phyloP scores from a whole-genome alignment of 2,113 vertebrate species.

The Scartelaos histophorus region DNA sequence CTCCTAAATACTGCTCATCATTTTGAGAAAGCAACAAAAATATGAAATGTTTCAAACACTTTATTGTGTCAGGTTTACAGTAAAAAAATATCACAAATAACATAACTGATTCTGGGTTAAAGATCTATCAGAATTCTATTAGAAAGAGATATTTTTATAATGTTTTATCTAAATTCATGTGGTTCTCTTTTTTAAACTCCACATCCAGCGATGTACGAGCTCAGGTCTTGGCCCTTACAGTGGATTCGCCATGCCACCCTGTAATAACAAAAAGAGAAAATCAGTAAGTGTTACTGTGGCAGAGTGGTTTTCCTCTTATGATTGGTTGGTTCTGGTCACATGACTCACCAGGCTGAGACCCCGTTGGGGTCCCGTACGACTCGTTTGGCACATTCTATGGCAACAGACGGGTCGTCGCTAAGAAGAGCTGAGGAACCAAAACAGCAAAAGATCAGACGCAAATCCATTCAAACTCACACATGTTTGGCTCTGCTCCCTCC shows the following conservation, averaged over 20 bases:
- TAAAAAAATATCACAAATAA: no score
- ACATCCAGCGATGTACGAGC: not conserved
- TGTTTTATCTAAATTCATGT: no score
- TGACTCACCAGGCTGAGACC: not conserved
- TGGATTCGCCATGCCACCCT: not conserved
- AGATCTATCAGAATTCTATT: no score
- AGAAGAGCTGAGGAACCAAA: not conserved
- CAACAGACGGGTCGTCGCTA: not conserved
- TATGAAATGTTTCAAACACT: no score
- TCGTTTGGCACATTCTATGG: not conserved
- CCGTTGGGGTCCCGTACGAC: not conserved
- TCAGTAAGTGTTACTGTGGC: no score
- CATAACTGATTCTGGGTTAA: no score
- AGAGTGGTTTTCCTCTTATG: not conserved
- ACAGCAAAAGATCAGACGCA: not conserved
- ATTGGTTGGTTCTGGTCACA: not conserved
- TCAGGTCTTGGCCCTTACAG: not conserved
- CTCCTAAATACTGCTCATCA: no score
- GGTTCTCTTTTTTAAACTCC: not conserved
- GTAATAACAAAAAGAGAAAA: not conserved
- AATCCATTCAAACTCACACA: no score
- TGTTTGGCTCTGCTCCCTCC: not conserved
- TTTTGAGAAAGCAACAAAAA: no score
- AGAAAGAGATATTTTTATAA: no score
- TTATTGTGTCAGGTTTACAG: no score